These are phyloP conservation scores for Muscicapa adusta DNA, from an alignment of 2,113 vertebrate genomes.

Conservation along the genomic window DNA sequence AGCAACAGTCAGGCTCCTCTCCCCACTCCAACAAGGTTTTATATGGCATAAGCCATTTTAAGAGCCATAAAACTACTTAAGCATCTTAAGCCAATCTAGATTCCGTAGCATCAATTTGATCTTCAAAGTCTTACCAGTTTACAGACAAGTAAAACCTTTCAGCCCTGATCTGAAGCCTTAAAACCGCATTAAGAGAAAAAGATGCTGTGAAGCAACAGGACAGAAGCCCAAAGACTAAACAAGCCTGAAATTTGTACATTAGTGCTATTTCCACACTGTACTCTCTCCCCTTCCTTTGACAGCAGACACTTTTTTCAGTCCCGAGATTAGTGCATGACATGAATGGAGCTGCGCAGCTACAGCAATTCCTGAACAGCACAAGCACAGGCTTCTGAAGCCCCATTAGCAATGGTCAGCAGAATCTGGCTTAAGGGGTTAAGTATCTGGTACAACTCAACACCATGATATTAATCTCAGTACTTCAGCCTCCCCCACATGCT, in stretches of 20 bases:
- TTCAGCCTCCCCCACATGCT: not conserved
- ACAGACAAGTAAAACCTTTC: not conserved
- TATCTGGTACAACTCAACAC: not conserved
- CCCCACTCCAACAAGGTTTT: not conserved
- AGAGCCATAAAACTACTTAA: slow-evolving; percentile 30
- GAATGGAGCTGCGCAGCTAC: not conserved
- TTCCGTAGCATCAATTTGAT: slow-evolving; percentile 2
- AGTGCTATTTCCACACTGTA: not conserved
- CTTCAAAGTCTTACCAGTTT: not conserved
- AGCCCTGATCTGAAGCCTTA: not conserved
- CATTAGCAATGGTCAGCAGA: not conserved
- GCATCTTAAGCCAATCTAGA: slow-evolving; percentile 21
- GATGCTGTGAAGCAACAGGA: not conserved
- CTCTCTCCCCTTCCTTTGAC: not conserved
- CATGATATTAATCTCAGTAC: not conserved
- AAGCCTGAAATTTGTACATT: not conserved
- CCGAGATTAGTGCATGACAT: not conserved
- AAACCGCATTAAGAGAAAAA: not conserved
- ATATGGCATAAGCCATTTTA: slow-evolving; percentile 12
- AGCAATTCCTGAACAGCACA: not conserved
- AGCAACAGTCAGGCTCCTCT: not conserved
- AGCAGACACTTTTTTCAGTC: not conserved
- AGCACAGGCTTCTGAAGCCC: not conserved
- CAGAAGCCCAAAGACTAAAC: not conserved
- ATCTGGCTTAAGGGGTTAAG: not conserved